Conservation (phyloP, 2,797 vertebrate genomes). For the Phalanger gymnotis region DNA sequence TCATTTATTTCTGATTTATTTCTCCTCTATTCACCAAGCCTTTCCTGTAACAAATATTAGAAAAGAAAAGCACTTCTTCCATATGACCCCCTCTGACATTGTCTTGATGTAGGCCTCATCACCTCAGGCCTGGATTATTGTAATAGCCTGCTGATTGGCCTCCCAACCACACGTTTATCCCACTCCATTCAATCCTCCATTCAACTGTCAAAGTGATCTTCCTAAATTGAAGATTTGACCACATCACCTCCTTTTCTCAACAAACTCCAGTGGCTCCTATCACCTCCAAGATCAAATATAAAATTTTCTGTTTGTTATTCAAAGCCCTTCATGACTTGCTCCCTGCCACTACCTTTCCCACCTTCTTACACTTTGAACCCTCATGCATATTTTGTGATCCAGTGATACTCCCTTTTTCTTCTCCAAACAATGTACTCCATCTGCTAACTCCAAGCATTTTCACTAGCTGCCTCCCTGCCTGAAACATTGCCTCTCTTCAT, state of each 20-base stretch:
- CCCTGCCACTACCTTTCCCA: not conserved
- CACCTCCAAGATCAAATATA: not conserved
- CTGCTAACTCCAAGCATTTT: not conserved
- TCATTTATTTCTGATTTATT: not conserved
- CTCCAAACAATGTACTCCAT: not conserved
- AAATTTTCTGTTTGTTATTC: not conserved
- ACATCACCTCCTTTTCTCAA: not conserved
- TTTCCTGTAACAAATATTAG: not conserved
- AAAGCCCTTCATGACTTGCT: not conserved
- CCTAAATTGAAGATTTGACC: not conserved
- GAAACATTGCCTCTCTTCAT: not conserved
- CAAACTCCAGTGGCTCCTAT: not conserved
- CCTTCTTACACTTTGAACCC: not conserved
- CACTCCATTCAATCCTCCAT: not conserved
- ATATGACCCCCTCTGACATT: not conserved
- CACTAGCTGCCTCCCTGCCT: not conserved
- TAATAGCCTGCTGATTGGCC: not conserved
- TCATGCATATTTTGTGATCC: not conserved
- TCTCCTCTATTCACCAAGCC: not conserved
- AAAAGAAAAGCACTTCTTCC: not conserved
- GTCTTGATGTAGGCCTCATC: not conserved
- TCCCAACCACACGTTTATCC: not conserved
- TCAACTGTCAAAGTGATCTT: not conserved
- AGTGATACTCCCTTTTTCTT: not conserved
- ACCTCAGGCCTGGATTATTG: not conserved